Evolutionary conservation across 2,113 vertebrate genomes (phyloP).

Genomic region (Athene noctua): DNA sequence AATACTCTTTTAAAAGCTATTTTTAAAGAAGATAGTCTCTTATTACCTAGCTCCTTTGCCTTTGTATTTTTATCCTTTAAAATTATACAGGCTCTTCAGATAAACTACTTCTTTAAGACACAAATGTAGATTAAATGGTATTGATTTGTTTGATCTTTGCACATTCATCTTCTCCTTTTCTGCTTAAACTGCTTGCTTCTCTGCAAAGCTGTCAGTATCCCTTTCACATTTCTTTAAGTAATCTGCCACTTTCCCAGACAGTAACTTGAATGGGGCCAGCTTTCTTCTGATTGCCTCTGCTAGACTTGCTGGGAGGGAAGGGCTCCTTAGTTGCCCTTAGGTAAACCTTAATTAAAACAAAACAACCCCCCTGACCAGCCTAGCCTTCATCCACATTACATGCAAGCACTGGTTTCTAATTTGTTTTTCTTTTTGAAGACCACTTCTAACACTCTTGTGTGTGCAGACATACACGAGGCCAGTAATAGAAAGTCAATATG

Average conservation of each 20-base stretch:
- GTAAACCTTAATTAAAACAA: background rate
- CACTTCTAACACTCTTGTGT: background rate
- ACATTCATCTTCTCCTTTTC: background rate
- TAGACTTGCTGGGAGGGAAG: background rate
- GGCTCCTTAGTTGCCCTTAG: background rate
- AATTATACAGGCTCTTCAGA: background rate
- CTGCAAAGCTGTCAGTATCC: background rate
- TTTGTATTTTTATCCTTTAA: background rate
- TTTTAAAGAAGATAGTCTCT: background rate
- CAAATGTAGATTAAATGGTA: background rate
- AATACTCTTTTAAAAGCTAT: background rate
- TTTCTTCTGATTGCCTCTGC: background rate
- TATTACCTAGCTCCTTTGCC: background rate
- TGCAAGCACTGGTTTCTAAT: background rate
- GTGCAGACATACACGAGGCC: background rate
- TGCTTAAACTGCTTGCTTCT: background rate
- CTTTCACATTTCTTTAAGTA: background rate
- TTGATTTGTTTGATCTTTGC: background rate
- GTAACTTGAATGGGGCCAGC: background rate
- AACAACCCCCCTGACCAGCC: background rate
- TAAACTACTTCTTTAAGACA: background rate
- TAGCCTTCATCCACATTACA: background rate
- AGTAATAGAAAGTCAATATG: background rate
- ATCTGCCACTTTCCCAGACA: background rate
- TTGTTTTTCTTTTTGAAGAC: background rate